phyloP scores from a whole-genome alignment of 2,113 vertebrate genomes.

The Thermophis baileyi region DNA sequence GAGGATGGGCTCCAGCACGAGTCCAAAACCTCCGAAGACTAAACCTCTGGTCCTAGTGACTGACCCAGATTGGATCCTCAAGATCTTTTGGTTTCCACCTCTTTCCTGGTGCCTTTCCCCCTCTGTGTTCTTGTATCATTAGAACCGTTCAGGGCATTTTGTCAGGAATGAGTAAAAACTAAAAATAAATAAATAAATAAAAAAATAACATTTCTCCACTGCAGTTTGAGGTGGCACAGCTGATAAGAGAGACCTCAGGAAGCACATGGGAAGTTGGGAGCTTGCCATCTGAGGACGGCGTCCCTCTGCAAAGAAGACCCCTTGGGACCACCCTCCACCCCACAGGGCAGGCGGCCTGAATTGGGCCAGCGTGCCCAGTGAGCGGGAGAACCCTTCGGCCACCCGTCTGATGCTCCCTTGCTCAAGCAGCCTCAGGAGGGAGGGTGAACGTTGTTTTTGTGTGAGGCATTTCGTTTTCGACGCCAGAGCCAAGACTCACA shows the following conservation, averaged over 20 bases:
- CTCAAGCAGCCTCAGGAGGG: neutral
- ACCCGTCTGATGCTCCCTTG: neutral
- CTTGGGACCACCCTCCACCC: neutral
- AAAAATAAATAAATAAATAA: too few species aligned
- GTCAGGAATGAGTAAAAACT: neutral
- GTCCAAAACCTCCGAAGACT: too few species aligned
- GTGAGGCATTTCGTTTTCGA: neutral
- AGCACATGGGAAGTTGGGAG: neutral
- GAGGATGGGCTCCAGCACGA: neutral
- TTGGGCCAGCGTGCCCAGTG: neutral
- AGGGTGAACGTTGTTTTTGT: neutral
- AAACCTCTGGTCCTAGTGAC: too few species aligned
- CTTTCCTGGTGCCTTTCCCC: neutral
- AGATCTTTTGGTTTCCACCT: neutral
- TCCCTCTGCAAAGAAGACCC: neutral
- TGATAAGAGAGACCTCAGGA: neutral
- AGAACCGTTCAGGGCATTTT: neutral
- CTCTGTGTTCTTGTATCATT: neutral
- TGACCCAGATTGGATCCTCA: neutral
- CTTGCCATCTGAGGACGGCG: neutral
- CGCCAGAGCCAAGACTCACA: conserved; percentile 13
- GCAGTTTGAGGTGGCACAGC: neutral
- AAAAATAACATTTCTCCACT: neutral
- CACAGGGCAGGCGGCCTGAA: neutral
- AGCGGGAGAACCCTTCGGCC: neutral